phyloP scores from a whole-genome alignment of 92 coral and sea anemone species.

The Epizoanthus stellaris region DNA sequence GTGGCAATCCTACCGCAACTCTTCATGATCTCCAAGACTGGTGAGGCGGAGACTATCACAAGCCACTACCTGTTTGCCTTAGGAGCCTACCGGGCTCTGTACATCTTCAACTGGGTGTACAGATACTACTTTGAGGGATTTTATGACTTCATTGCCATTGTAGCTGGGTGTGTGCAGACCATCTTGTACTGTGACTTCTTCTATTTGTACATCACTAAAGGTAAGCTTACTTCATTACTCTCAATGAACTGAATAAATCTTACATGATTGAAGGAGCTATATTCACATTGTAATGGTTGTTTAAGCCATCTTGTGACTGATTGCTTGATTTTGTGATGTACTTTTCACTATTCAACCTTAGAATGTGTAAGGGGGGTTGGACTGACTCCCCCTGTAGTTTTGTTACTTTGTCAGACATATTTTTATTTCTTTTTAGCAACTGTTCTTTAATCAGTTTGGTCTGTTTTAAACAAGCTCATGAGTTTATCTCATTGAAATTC shows the following conservation, averaged over 20 bases:
- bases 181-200: constrained; percentile 99
- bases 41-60: constrained; percentile 97
- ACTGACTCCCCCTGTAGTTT: too few species aligned
- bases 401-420: too few species aligned
- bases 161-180: constrained; percentile 99
- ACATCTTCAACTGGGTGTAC: constrained; percentile 97
- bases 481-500: too few species aligned
- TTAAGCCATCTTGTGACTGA: too few species aligned
- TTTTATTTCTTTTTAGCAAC: too few species aligned
- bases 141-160: constrained; percentile 99
- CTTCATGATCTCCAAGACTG: constrained; percentile 99
- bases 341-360: too few species aligned
- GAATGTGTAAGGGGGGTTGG: too few species aligned
- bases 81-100: constrained; percentile 97
- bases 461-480: too few species aligned
- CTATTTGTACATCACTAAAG: constrained; percentile 98
- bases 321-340: too few species aligned
- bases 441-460: too few species aligned
- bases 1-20: constrained; percentile 98
- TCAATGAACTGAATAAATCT: background rate
- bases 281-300: too few species aligned
- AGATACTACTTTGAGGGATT: constrained; percentile 97
- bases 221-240: constrained; percentile 40
- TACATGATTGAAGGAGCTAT: background rate
- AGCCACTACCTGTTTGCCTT: constrained; percentile 98